Evolutionary conservation across 2,113 vertebrate species (phyloP).

Genomic region (Piprites chloris): DNA sequence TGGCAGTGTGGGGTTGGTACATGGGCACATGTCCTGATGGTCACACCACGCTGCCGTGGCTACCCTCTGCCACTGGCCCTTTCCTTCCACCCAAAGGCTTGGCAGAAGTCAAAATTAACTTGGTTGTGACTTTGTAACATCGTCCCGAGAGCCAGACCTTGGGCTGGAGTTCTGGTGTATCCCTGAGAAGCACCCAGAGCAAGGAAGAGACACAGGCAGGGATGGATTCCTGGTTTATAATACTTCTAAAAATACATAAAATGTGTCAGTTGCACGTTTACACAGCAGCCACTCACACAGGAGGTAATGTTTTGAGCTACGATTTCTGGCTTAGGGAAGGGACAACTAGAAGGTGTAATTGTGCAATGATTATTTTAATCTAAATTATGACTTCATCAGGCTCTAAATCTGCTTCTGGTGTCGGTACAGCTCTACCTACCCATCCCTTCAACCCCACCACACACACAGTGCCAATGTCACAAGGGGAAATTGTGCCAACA

Average conservation of each 20-base stretch:
- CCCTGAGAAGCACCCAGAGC: not conserved
- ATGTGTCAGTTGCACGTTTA: not conserved
- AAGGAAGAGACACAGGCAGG: not conserved
- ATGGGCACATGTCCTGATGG: not conserved
- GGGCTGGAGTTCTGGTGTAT: fast-evolving
- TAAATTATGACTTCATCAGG: not conserved
- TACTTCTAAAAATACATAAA: not conserved
- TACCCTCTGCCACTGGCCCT: not conserved
- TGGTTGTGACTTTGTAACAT: fast-evolving
- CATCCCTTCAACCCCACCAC: not conserved
- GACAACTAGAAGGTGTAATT: not conserved
- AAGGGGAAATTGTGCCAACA: not conserved
- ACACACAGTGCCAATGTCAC: not conserved
- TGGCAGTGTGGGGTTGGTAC: fast-evolving
- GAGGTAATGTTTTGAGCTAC: not conserved
- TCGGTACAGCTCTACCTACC: not conserved
- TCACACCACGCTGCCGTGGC: not conserved
- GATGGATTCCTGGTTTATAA: not conserved
- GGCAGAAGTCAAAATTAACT: not conserved
- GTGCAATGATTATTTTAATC: not conserved
- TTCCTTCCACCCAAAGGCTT: not conserved
- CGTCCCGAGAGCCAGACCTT: not conserved
- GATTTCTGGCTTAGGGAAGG: not conserved
- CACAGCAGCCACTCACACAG: not conserved
- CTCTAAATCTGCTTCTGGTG: not conserved